Percentiles rank a stretch among this genome's conserved stretches.
These are phyloP conservation scores for Anoplopoma fimbria DNA, from an alignment of 2,113 vertebrate species.

Conservation along the genomic window DNA sequence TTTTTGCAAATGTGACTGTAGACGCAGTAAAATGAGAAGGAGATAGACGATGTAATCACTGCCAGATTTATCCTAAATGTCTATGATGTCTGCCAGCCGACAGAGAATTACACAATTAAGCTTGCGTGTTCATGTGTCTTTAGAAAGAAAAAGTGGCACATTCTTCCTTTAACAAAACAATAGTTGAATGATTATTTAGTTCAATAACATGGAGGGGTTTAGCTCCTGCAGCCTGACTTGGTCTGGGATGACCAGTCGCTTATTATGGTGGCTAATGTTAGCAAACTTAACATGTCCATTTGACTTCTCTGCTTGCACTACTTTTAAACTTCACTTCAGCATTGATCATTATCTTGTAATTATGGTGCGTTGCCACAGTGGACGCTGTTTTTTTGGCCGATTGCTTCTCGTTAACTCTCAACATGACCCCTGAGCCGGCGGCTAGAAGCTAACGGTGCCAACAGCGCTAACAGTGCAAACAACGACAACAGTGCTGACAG, in stretches of 20 bases:
- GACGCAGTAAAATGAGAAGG: conserved; percentile 27
- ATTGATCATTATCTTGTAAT: not conserved
- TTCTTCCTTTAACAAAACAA: not conserved
- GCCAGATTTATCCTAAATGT: conserved; percentile 2
- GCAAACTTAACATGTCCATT: not conserved
- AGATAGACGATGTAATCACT: conserved; percentile 19
- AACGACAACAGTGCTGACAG: too few species aligned
- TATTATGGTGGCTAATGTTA: not conserved
- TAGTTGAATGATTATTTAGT: not conserved
- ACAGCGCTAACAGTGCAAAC: too few species aligned
- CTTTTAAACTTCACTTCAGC: not conserved
- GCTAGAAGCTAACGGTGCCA: too few species aligned
- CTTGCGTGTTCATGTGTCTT: not conserved
- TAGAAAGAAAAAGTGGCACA: not conserved
- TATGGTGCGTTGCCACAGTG: too few species aligned
- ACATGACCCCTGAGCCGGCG: too few species aligned
- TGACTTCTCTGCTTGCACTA: too few species aligned
- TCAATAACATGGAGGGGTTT: not conserved
- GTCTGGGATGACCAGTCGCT: not conserved
- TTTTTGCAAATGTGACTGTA: conserved; percentile 22
- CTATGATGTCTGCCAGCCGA: conserved; percentile 1
- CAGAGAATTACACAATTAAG: not conserved
- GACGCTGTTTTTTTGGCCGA: too few species aligned
- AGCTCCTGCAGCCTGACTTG: not conserved
- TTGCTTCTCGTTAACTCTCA: too few species aligned